phyloP scores from a whole-genome alignment of 2,797 vertebrate species.

The Loriculus beryllinus region DNA sequence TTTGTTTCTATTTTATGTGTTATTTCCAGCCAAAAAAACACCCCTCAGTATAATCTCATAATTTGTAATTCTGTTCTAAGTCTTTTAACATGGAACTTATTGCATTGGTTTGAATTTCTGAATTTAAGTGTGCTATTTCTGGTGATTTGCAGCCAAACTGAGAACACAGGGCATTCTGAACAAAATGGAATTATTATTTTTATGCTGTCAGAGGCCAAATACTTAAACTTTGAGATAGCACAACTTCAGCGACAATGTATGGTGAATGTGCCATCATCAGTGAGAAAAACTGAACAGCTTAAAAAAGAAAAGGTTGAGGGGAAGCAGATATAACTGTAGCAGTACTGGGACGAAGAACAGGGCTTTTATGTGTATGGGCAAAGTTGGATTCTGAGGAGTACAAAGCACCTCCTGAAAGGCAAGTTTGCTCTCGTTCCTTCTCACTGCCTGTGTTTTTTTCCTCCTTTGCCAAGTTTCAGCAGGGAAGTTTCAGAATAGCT shows the following conservation, averaged over 20 bases:
- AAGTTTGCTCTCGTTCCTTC: not conserved
- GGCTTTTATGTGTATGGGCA: not conserved
- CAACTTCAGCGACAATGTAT: not conserved
- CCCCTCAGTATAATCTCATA: not conserved
- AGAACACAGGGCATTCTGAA: not conserved
- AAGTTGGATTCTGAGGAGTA: not conserved
- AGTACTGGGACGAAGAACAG: not conserved
- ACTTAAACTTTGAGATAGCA: not conserved
- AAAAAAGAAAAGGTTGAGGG: accelerated
- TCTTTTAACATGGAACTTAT: not conserved
- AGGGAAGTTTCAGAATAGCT: not conserved
- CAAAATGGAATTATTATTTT: not conserved
- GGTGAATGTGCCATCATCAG: not conserved
- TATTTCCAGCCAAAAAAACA: not conserved
- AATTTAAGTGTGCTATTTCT: not conserved
- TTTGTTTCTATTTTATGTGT: not conserved
- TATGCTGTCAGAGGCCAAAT: not conserved
- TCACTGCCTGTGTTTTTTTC: not conserved
- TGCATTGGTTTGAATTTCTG: not conserved
- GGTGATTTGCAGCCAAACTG: not conserved
- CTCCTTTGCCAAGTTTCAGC: not conserved
- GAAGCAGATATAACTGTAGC: not conserved
- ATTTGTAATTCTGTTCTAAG: not conserved
- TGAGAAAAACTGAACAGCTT: not conserved
- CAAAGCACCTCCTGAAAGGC: not conserved